A percentile compares a stretch with the other conserved stretches of the same genome.
These are phyloP conservation scores for Pseudorasbora parva DNA, from an alignment of 2,113 vertebrate genomes.

Conservation along the genomic window DNA sequence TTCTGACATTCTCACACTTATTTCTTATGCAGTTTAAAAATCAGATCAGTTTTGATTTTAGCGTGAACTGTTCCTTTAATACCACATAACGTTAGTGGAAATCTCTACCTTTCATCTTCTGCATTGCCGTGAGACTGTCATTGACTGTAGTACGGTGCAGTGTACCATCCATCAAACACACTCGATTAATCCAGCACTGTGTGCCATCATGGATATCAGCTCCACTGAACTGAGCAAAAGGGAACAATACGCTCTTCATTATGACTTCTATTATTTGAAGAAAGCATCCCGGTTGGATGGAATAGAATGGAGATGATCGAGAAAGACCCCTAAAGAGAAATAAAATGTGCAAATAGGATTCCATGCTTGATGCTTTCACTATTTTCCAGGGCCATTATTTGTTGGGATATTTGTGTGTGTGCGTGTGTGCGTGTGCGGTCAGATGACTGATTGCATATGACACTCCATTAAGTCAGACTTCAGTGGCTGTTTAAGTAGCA, in stretches of 20 bases:
- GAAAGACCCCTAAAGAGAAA: slow-evolving; percentile 48
- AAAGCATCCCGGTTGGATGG: slow-evolving; percentile 37
- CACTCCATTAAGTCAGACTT: slow-evolving; percentile 65
- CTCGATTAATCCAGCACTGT: slow-evolving; percentile 69
- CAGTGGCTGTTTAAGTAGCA: slow-evolving; percentile 69
- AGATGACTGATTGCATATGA: slow-evolving; percentile 54
- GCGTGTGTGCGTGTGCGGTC: slow-evolving; percentile 43
- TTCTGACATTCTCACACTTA: neutral
- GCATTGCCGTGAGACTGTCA: slow-evolving; percentile 43
- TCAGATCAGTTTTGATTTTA: neutral
- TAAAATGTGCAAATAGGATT: slow-evolving; percentile 56
- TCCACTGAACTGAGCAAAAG: slow-evolving; percentile 52
- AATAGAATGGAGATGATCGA: slow-evolving; percentile 42
- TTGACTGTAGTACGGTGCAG: slow-evolving; percentile 42
- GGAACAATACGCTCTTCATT: slow-evolving; percentile 63
- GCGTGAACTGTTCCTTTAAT: neutral
- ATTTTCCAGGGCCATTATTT: slow-evolving; percentile 63
- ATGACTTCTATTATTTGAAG: slow-evolving; percentile 53
- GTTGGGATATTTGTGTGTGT: slow-evolving; percentile 46
- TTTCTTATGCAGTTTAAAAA: neutral
- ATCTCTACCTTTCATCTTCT: slow-evolving; percentile 13
- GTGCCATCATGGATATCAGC: slow-evolving; percentile 60
- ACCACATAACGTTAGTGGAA: neutral
- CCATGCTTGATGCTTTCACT: slow-evolving; percentile 46
- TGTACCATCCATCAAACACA: slow-evolving; percentile 68